Base-by-base conservation (phyloP, 2,888 invertebrate species). In the Mechanitis mazaeus region DNA sequence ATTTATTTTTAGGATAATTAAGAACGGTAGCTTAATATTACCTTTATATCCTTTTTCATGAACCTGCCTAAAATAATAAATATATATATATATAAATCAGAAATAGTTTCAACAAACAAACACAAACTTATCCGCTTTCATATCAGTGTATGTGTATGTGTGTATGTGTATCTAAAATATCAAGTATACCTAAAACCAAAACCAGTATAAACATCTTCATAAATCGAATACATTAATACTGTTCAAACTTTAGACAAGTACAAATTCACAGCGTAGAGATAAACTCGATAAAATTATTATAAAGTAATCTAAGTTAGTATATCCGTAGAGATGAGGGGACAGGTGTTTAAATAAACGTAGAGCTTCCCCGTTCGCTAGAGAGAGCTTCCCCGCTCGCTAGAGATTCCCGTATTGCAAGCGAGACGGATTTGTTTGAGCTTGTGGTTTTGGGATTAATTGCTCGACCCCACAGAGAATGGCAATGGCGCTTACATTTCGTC, bases 301-400 rank as follows among this genome's bases (percentile, higher is more conserved):
- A 84, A 86, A 86, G 88, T 85, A 87, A 89, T 89, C 84, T 85
- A 87, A 88, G 85, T 89, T 88, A 81, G 82, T 67, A 80, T 80
- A 80, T 74, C 79, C 80, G 77, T 73, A 76, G 77, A 76, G 77
- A 77, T 77, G 79, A 76, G 79, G 77, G 79, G 86, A 83, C 84
- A 87, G 84, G 83, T 87, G 85, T 83, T 86, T 82, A 84, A 84
- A 84, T 84, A 83, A 81, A 84, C 78, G 72, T 76, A 74, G 72
- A 76, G 77, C 75, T 77, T 77, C 76, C 75, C 76, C 74, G 70
- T 65, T 65, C 72, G 71, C 68, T 71, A 73, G 78, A 75, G 76
- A 20, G 20, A 20, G 20, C 20, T 20, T 20, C 20, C 20, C 20
- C 20, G 20, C 20, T 20, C 20, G 20, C 20, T 20, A 20, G 20